Evolutionary conservation across 2,113 vertebrate genomes (phyloP), one percentile per base, ranked within the genome.

Genomic region (Prunella himalayana): DNA sequence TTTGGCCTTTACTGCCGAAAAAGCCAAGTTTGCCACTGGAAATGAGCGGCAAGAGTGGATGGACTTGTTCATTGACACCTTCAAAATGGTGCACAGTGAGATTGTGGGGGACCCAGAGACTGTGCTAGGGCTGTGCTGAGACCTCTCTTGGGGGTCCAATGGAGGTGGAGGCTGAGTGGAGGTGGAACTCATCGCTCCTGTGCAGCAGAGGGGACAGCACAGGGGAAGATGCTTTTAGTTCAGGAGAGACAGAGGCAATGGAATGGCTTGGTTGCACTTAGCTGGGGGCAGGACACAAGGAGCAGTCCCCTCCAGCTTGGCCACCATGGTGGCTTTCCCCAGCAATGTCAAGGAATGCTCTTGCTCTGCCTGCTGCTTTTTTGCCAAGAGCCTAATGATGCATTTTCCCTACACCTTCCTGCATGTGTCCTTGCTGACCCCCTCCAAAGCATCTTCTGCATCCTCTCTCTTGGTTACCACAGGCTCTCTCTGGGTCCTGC

Each of bases 1-100:
- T 97, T 98, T 99, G 99, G 99, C 99, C 93, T 99, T 99, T 98
- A 99, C 99, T 35, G 99, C 99, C 68, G 99, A 99, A 97, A 98
- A 98, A 98, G 99, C 99, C 98, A 99, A 99, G 98, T 98, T 99
- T 90, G 93, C 99, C 98, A 98, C 97, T 16, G 99, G 99, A 97
- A 86, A 71, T 57, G 99, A 99, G 97, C 98, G 98, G 97, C 98
- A 99, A 96, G 98, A 99, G 94, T 99, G 99, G 99, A 99, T 98
- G 97, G 95, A 99, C 95, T 98, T 99, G 95, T 99, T 99, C 98
- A 99, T 99, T 98, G 97, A 99, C 94, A 98, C 99, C 81, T 99
- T 99, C 98, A 99, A 98, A 98, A 97, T 98, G 97, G 98, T 99
- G 98, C 99, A 99, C 97, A 98, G 98, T 21, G 98, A 99, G 97